phyloP scores from a whole-genome alignment of 2,113 vertebrate species.

The Clinocottus analis region DNA sequence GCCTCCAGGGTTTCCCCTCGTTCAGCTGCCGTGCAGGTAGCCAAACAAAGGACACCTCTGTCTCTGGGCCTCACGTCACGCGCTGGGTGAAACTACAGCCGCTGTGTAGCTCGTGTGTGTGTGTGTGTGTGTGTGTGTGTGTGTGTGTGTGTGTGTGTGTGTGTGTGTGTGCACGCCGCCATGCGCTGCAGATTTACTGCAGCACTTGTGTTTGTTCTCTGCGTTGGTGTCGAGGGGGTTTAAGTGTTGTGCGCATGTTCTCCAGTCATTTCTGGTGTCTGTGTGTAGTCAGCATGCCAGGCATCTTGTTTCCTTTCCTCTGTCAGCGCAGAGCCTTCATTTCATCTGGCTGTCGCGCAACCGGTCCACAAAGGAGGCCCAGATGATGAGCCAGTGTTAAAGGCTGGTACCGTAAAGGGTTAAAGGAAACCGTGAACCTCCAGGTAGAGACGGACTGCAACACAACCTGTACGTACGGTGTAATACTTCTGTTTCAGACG shows the following conservation, averaged over 20 bases:
- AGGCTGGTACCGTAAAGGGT: neutral
- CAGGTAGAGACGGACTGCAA: neutral
- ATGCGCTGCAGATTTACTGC: slow-evolving; percentile 4
- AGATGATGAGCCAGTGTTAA: neutral
- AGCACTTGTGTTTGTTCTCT: slow-evolving; percentile 34
- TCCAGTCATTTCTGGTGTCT: slow-evolving; percentile 13
- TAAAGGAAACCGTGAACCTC: neutral
- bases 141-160: slow-evolving; percentile 24
- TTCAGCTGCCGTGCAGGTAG: slow-evolving; percentile 51
- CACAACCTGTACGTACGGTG: neutral
- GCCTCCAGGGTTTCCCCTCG: slow-evolving; percentile 45
- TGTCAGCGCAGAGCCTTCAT: no score
- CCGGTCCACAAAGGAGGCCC: neutral
- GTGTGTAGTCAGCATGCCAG: slow-evolving; percentile 10
- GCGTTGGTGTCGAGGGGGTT: slow-evolving; percentile 24
- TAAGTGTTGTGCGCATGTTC: slow-evolving; percentile 33
- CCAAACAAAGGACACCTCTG: slow-evolving; percentile 78
- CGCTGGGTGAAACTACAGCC: slow-evolving; percentile 69
- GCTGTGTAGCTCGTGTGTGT: slow-evolving; percentile 35
- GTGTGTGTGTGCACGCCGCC: neutral
- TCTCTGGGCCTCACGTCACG: slow-evolving; percentile 66
- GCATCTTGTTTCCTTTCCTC: no score
- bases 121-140: neutral
- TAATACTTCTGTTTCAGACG: neutral
- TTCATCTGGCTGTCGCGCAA: neutral